phyloP scores from a whole-genome alignment of 2,888 invertebrate genomes.

The Ichneumoninae sp. region DNA sequence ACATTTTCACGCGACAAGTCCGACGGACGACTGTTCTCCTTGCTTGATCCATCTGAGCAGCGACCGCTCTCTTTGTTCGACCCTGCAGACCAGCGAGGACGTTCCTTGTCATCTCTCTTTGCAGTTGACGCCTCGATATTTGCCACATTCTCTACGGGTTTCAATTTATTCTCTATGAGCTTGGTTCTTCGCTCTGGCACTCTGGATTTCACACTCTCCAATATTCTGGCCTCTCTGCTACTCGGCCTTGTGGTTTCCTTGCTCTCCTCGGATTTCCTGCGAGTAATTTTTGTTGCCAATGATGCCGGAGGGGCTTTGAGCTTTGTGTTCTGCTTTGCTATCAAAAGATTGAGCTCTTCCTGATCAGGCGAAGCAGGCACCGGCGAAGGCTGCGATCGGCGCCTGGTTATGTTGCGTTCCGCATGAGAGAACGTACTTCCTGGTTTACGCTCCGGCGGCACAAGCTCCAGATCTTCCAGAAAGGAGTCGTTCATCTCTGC shows the following conservation, averaged over 20 bases:
- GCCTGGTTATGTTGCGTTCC: constrained; percentile 77
- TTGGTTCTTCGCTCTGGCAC: constrained; percentile 19
- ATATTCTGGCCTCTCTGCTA: constrained; percentile 21
- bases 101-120: constrained; percentile 42
- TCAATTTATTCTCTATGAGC: constrained; percentile 51
- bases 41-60: constrained; percentile 74
- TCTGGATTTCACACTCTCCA: constrained; percentile 21
- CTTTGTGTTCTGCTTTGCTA: constrained; percentile 30
- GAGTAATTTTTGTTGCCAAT: constrained; percentile 26
- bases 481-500: constrained; percentile 79
- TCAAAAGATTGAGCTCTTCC: constrained; percentile 46
- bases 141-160: constrained; percentile 53
- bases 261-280: constrained; percentile 34
- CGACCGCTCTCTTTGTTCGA: constrained; percentile 59
- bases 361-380: background rate
- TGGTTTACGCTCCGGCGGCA: constrained; percentile 67
- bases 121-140: constrained; percentile 22
- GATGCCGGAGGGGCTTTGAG: background rate
- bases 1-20: constrained; percentile 72
- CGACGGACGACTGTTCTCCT: constrained; percentile 78
- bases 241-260: constrained; percentile 1
- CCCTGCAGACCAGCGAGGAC: constrained; percentile 38
- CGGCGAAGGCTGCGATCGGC: constrained; percentile 63
- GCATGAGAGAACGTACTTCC: constrained; percentile 55
- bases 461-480: constrained; percentile 77